Conservation (phyloP, 1,140 invertebrate genomes). For the Nautilus pompilius region DNA sequence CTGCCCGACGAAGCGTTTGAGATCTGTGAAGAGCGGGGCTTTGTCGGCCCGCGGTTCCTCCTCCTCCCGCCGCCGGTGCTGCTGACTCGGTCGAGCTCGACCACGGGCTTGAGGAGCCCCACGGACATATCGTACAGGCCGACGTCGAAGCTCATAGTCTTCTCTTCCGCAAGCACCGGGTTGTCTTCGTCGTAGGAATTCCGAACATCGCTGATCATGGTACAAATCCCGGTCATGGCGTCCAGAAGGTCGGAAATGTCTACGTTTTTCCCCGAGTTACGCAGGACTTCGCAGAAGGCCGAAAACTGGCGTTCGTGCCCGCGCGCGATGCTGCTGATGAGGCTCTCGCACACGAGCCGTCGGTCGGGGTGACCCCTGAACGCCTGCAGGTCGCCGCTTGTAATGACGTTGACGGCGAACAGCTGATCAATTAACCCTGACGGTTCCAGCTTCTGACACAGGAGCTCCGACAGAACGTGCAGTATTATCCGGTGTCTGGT, state of each 20-base stretch:
- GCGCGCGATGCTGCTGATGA: constrained; percentile 32
- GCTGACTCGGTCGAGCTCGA: constrained; percentile 38
- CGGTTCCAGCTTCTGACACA: constrained; percentile 41
- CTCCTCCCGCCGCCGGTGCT: constrained; percentile 21
- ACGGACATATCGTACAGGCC: constrained; percentile 37
- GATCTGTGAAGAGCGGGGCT: constrained; percentile 28
- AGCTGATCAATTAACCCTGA: constrained; percentile 32
- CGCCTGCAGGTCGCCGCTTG: constrained; percentile 25
- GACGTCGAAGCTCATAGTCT: constrained; percentile 39
- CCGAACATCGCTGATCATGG: constrained; percentile 36
- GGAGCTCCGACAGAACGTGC: constrained; percentile 34
- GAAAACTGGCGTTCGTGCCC: constrained; percentile 25
- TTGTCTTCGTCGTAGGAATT: constrained; percentile 12
- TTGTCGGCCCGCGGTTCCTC: neutral
- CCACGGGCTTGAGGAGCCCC: constrained; percentile 33
- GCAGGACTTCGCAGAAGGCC: constrained; percentile 35
- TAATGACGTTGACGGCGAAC: constrained; percentile 23
- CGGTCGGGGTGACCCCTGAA: constrained; percentile 37
- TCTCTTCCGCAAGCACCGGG: constrained; percentile 37
- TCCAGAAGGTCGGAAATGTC: constrained; percentile 33
- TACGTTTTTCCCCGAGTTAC: constrained; percentile 17
- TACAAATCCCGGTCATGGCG: constrained; percentile 38
- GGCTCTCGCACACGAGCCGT: constrained; percentile 36
- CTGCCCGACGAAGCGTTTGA: constrained; percentile 11
- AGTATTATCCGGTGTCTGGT: constrained; percentile 38